These are phyloP conservation scores for Dioctria linearis DNA, from an alignment of 2,888 invertebrate genomes.

Conservation along the genomic window DNA sequence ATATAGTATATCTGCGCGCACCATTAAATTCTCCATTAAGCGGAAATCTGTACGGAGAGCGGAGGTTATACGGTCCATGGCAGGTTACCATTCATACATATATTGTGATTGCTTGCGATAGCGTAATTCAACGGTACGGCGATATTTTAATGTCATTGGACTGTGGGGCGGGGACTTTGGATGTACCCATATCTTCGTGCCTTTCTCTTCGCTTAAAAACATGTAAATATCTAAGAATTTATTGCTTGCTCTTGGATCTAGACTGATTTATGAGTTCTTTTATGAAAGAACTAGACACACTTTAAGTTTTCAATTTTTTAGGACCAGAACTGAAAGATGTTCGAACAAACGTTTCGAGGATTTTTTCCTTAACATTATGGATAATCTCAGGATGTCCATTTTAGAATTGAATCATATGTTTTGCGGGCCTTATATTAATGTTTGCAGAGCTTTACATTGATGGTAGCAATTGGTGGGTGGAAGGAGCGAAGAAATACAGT, in stretches of 20 bases:
- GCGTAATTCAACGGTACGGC: neutral
- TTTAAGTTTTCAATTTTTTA: neutral
- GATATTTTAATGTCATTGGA: slow-evolving; percentile 10
- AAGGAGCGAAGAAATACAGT: too few species aligned
- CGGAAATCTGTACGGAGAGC: neutral
- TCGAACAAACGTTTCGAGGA: neutral
- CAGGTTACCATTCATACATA: neutral
- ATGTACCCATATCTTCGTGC: neutral
- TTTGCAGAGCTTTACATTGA: too few species aligned
- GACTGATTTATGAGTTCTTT: neutral
- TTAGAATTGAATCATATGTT: too few species aligned
- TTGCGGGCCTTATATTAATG: too few species aligned
- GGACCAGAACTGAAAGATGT: neutral
- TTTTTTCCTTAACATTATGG: too few species aligned
- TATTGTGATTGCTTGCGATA: slow-evolving; percentile 13
- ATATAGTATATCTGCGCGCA: too few species aligned
- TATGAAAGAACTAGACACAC: neutral
- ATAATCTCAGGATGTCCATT: too few species aligned
- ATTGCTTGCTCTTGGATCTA: slow-evolving; percentile 4
- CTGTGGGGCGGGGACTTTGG: neutral
- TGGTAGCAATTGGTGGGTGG: too few species aligned
- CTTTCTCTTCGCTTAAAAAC: neutral
- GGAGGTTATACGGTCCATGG: slow-evolving; percentile 2
- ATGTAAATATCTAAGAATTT: slow-evolving; percentile 7
- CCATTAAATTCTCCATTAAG: neutral